Evolutionary conservation across 2,888 invertebrate species (phyloP).

Genomic region (Apamea monoglypha): DNA sequence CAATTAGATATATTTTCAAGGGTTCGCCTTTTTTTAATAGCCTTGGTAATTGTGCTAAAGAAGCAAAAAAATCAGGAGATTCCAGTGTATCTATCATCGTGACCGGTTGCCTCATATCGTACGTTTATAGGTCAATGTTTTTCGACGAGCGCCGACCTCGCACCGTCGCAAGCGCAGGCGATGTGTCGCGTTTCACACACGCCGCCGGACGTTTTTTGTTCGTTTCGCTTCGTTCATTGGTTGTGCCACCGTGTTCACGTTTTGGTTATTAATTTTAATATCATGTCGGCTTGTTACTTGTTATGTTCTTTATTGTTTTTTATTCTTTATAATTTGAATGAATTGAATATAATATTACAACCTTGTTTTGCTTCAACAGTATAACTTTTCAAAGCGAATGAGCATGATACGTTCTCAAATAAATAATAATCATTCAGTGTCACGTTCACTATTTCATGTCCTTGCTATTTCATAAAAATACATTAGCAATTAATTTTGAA

Average conservation of each 20-base stretch:
- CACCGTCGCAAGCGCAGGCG: conserved; percentile 58
- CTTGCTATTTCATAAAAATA: conserved; percentile 47
- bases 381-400: conserved; percentile 34
- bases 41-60: conserved; percentile 20
- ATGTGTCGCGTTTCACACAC: conserved; percentile 64
- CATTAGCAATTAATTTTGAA: conserved; percentile 31
- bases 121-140: conserved; percentile 76
- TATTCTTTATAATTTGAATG: conserved; percentile 12
- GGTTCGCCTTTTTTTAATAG: background rate
- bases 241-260: conserved; percentile 58
- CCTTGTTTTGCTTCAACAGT: conserved; percentile 39
- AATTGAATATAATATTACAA: conserved; percentile 40
- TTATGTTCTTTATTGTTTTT: conserved; percentile 46
- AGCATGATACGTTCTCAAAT: conserved; percentile 29
- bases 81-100: conserved; percentile 63
- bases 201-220: conserved; percentile 55
- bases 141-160: conserved; percentile 70
- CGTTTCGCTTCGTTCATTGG: conserved; percentile 58
- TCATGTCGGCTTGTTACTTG: conserved; percentile 53
- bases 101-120: conserved; percentile 69
- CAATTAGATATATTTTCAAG: background rate
- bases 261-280: conserved; percentile 62
- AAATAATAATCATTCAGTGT: conserved; percentile 25
- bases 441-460: conserved; percentile 43
- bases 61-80: conserved; percentile 58